Evolutionary conservation across 2,797 vertebrate genomes (phyloP), one percentile per base, ranked within the genome.

Genomic region (Gallirallus australis): DNA sequence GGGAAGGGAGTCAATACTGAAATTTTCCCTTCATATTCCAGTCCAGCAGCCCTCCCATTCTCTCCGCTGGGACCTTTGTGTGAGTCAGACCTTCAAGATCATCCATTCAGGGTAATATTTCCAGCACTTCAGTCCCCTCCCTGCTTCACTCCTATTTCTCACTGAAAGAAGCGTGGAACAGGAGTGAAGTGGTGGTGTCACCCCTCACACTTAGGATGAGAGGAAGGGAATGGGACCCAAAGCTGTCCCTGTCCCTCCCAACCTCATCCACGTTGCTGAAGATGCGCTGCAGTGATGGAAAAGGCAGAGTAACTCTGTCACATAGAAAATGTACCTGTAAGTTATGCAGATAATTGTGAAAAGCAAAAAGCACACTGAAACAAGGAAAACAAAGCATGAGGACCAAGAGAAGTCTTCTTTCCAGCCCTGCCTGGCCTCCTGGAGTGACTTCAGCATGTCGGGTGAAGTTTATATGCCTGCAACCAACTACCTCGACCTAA

Each of bases 11-110:
- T 90, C 86, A 80, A 86, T 90, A 79, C 71, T 4, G 75, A 93
- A 24, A 4, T 89, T 92, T 97, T 95, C 92, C 78, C 81, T 93
- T 89, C n/a, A 24, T 28, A 17, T 73, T 61, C 0, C 10, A 93
- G 75, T 76, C 89, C 93, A 93, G 78, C 93, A 92, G 90, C 48
- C 92, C 92, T 94, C 94, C 83, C 93, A 77, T 86, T 77, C 89
- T 19, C 90, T 95, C 93, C 57, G 0, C 71, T 89, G 94, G 93
- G 95, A 96, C 73, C 53, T 70, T 68, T 86, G 60, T 57, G 92
- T 94, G 96, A 97, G 95, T 97, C 95, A 96, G 94, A 80, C 86
- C 75, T 82, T 27, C 68, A 93, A 57, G 70, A 59, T 94, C 90
- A 93, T 90, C 86, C 93, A 79, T 48, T 89, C 93, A 92, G 78